These are phyloP conservation scores for Cettia cetti DNA, from an alignment of 2,113 vertebrate species.

Conservation along the genomic window DNA sequence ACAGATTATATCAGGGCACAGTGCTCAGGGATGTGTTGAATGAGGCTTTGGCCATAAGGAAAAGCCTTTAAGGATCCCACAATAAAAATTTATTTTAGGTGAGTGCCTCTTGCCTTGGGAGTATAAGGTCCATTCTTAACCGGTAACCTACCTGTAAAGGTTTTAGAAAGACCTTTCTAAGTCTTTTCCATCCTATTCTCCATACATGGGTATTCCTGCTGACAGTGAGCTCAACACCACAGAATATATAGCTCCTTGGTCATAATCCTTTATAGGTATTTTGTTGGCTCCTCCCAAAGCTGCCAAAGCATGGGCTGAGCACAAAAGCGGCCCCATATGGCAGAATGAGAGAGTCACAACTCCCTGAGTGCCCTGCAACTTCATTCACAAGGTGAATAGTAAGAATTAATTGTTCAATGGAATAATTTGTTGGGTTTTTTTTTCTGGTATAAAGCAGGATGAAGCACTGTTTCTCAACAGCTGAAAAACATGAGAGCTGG, in stretches of 20 bases:
- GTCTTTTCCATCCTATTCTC: neutral
- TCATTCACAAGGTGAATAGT: neutral
- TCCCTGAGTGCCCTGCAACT: fast-evolving
- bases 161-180: neutral
- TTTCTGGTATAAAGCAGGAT: neutral
- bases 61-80: neutral
- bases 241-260: fast-evolving
- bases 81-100: neutral
- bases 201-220: too few relatives aligned
- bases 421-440: neutral
- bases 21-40: neutral
- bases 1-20: neutral
- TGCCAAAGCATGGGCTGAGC: neutral
- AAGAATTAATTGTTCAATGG: neutral
- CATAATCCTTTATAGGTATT: neutral
- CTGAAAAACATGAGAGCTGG: neutral
- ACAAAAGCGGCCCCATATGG: fast-evolving
- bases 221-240: neutral
- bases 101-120: neutral
- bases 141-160: neutral
- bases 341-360: neutral
- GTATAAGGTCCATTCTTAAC: neutral
- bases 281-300: neutral
- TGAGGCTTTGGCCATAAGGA: neutral
- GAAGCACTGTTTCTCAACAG: neutral